These are phyloP conservation scores for Poecilia wingei DNA, from an alignment of 2,797 vertebrate genomes.

Conservation along the genomic window DNA sequence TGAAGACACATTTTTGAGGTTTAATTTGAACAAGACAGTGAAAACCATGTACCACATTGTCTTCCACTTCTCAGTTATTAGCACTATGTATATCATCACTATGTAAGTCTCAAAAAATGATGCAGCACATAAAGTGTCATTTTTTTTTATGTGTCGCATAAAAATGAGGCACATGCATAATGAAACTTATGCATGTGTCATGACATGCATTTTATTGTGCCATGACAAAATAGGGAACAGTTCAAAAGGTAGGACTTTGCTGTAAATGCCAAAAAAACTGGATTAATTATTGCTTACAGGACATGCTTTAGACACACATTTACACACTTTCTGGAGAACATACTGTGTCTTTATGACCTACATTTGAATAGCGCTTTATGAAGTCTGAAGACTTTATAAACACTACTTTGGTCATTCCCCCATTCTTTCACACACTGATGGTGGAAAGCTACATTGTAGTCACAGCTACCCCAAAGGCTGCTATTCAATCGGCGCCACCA, in stretches of 20 bases:
- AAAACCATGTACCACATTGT: not conserved
- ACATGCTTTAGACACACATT: not conserved
- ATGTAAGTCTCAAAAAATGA: not conserved
- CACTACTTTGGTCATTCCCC: not conserved
- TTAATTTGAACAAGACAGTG: not conserved
- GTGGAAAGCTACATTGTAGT: not conserved
- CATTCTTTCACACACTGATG: not conserved
- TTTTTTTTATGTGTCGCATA: too few species aligned
- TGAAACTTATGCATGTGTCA: too few species aligned
- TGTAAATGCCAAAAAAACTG: not conserved
- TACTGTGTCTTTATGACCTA: not conserved
- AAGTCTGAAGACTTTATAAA: too few species aligned
- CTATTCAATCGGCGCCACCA: too few species aligned
- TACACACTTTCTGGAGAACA: not conserved
- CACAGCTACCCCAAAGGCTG: too few species aligned
- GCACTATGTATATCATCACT: not conserved
- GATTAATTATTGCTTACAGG: not conserved
- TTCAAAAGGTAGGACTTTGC: not conserved
- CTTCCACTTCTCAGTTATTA: not conserved
- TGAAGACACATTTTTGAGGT: not conserved
- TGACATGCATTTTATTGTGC: not conserved
- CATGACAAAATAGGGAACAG: not conserved
- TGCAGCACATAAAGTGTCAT: too few species aligned
- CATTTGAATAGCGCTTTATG: not conserved
- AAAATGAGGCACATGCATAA: too few species aligned